phyloP scores from a whole-genome alignment of 2,113 vertebrate genomes.

The Cynopterus brachyotis region DNA sequence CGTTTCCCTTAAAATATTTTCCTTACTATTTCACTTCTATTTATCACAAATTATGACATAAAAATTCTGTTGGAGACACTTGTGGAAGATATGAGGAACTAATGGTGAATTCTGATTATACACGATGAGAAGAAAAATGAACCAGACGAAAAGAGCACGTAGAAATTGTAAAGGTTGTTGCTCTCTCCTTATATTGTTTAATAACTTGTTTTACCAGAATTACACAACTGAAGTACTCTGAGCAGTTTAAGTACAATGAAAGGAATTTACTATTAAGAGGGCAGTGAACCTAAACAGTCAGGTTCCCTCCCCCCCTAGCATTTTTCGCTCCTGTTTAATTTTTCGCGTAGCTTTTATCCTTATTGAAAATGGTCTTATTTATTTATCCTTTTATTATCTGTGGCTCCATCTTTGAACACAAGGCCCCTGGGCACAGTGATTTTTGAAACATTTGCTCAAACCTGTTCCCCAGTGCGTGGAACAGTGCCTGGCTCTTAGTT shows the following conservation, averaged over 20 bases:
- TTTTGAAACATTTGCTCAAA: neutral
- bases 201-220: slow-evolving; percentile 18
- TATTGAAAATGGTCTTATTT: slow-evolving; percentile 6
- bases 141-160: neutral
- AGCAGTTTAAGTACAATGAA: neutral
- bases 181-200: neutral
- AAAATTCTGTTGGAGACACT: slow-evolving; percentile 55
- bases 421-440: neutral
- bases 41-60: slow-evolving; percentile 42
- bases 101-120: slow-evolving; percentile 45
- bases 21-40: slow-evolving; percentile 62
- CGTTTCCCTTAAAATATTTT: slow-evolving; percentile 61
- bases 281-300: neutral
- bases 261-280: neutral
- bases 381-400: neutral
- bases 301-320: neutral
- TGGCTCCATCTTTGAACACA: neutral
- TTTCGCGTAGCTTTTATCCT: neutral
- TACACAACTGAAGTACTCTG: slow-evolving; percentile 19
- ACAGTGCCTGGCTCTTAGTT: neutral
- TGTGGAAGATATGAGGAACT: slow-evolving; percentile 48
- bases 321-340: neutral
- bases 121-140: slow-evolving; percentile 66
- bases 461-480: neutral
- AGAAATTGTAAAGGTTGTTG: neutral